These are phyloP conservation scores for Botia almorhae DNA, from an alignment of 2,797 vertebrate genomes.

Conservation along the genomic window DNA sequence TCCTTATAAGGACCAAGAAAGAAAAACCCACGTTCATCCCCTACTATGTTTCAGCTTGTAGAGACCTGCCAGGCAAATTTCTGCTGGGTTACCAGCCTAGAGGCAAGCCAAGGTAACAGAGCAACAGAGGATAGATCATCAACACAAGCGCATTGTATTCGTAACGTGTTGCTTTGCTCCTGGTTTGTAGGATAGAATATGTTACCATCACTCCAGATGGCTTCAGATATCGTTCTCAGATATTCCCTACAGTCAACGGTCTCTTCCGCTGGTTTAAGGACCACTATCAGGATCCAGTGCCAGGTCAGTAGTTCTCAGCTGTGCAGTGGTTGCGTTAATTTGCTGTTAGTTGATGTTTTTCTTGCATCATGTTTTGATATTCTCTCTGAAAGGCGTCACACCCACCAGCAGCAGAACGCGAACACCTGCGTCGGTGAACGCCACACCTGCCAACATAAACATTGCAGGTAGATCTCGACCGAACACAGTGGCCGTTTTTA, in stretches of 20 bases:
- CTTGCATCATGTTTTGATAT: not conserved
- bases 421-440: slow-evolving; percentile 94
- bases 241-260: slow-evolving; percentile 94
- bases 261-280: slow-evolving; percentile 99
- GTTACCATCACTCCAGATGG: slow-evolving; percentile 97
- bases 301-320: slow-evolving; percentile 76
- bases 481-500: not conserved
- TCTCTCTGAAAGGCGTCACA: slow-evolving; percentile 84
- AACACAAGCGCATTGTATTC: not conserved
- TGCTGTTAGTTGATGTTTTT: not conserved
- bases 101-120: slow-evolving; percentile 91
- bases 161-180: not conserved
- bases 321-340: not conserved
- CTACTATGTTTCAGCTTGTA: slow-evolving; percentile 94
- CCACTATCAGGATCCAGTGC: slow-evolving; percentile 97
- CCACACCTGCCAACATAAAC: slow-evolving; percentile 98
- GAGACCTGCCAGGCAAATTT: slow-evolving; percentile 97
- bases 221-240: slow-evolving; percentile 94
- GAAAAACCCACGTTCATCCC: slow-evolving; percentile 99
- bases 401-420: slow-evolving; percentile 93
- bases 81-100: slow-evolving; percentile 98
- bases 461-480: slow-evolving; percentile 86
- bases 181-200: slow-evolving; percentile 86
- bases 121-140: not conserved
- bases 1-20: slow-evolving; percentile 90